These are phyloP conservation scores for Troilus luridus DNA, from an alignment of 2,888 invertebrate genomes.

Conservation along the genomic window DNA sequence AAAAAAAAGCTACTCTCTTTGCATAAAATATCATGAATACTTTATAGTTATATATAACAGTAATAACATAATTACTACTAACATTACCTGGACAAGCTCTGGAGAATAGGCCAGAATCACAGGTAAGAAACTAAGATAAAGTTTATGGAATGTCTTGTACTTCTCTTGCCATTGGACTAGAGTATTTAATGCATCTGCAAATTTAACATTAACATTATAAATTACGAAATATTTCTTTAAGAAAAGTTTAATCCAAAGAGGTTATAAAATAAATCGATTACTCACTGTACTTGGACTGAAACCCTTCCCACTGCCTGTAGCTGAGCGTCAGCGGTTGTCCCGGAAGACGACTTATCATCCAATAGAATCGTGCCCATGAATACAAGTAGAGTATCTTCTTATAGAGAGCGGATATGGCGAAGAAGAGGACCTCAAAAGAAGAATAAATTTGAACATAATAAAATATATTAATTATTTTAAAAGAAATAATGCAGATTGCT, in stretches of 20 bases:
- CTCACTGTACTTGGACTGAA: background rate
- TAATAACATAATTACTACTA: background rate
- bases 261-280: background rate
- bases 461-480: background rate
- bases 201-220: background rate
- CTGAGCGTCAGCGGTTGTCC: background rate
- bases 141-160: constrained; percentile 64
- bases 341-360: background rate
- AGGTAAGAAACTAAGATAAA: constrained; percentile 64
- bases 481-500: no score
- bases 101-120: constrained; percentile 65
- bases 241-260: background rate
- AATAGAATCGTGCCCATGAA: constrained; percentile 9
- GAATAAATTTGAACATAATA: background rate
- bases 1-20: no score
- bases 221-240: background rate
- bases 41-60: no score
- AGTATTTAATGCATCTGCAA: constrained; percentile 64
- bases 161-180: constrained; percentile 64
- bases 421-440: background rate
- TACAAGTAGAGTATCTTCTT: background rate
- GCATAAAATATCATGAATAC: no score
- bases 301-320: constrained; percentile 1
- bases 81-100: constrained; percentile 64
- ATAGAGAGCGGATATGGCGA: background rate